Evolutionary conservation across 1,140 invertebrate species (phyloP), one percentile per base, ranked within the genome.

Genomic region (Drosophila repleta): DNA sequence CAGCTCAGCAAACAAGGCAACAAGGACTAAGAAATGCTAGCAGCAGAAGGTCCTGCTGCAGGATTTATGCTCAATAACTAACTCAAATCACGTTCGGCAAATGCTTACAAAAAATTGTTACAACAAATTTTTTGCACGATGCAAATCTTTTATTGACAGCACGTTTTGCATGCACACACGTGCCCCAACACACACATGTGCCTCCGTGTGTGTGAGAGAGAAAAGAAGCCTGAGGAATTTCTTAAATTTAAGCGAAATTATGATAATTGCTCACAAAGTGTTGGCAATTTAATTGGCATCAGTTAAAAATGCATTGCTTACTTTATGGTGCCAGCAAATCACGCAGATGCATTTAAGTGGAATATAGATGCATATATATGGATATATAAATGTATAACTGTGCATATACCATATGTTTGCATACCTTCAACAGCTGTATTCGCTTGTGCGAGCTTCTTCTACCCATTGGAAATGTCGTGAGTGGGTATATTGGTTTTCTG

Each of bases 81-180:
- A 85, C 71, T 66, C 82, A 81, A 87, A 85, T 85, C 82, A 85
- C 82, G 82, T 85, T 85, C 82, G 45, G 82, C 76, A 85, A 85
- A 85, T 78, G 82, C 82, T 87, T 70, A 66, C 82, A 81, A 82
- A 87, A 82, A 87, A 82, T 77, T 85, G 78, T 63, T 74, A 77
- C 71, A 71, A 70, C 68, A 85, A 68, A 79, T 63, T 66, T 68
- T 53, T 55, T 35, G 45, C 65, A 56, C 51, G 65, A 87, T 87
- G 82, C 78, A 87, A 82, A 82, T 82, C 74, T 87, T 75, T 78
- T 85, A 87, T 85, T 85, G 82, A 85, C 82, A 82, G 78, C 82
- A 85, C 82, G 82, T 85, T 75, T 62, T 41, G 46, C 70, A 66
- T 78, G 70, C 75, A 72, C 78, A 87, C 81, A 85, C 71, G 77